phyloP scores from a whole-genome alignment of 2,888 invertebrate genomes.

The Apamea epomidion region DNA sequence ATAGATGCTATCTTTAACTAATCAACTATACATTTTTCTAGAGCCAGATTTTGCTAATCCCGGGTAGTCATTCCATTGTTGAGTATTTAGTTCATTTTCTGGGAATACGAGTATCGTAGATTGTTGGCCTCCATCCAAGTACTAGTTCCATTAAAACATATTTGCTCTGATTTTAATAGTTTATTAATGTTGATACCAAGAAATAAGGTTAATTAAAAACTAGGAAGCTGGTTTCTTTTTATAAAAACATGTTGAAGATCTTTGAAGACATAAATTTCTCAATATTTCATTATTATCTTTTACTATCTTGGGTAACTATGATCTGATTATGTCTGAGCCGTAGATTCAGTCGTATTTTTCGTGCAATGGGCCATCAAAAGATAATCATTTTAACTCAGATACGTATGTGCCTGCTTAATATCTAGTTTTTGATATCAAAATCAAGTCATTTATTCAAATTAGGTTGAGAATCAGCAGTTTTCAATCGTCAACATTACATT shows the following conservation, averaged over 20 bases:
- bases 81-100: constrained; percentile 34
- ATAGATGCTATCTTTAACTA: not conserved
- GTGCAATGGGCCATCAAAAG: not conserved
- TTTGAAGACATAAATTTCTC: not conserved
- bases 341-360: not conserved
- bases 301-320: not conserved
- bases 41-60: not conserved
- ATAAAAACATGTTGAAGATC: not conserved
- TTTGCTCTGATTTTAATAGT: constrained; percentile 33
- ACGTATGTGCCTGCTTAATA: too few relatives aligned
- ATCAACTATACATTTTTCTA: not conserved
- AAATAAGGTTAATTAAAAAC: constrained; percentile 9
- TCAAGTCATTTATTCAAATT: too few relatives aligned
- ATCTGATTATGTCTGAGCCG: not conserved
- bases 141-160: constrained; percentile 39
- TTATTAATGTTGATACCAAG: constrained; percentile 31
- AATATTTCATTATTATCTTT: not conserved
- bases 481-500: too few relatives aligned
- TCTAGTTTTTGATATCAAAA: too few relatives aligned
- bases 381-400: too few relatives aligned
- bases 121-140: constrained; percentile 41
- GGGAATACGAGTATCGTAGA: constrained; percentile 13
- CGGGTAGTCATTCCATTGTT: constrained; percentile 17
- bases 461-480: too few relatives aligned
- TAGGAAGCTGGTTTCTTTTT: not conserved